A percentile compares a stretch with the other conserved stretches of the same genome.
phyloP scores from a whole-genome alignment of 2,113 vertebrate species.

The Trachemys scripta region DNA sequence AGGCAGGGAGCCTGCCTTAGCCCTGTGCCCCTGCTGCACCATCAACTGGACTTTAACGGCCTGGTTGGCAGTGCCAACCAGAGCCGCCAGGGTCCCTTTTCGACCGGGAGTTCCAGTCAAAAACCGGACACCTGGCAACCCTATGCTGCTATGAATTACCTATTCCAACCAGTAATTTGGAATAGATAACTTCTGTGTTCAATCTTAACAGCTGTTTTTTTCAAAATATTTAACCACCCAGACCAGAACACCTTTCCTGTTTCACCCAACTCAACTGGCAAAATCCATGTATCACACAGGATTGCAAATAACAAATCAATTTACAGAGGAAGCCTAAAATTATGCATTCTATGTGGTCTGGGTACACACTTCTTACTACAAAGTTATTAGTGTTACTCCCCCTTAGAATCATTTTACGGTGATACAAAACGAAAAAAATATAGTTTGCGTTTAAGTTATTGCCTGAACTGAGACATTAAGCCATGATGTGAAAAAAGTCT shows the following conservation, averaged over 20 bases:
- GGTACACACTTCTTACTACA: not conserved
- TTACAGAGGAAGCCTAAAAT: not conserved
- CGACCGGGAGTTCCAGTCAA: too few species aligned
- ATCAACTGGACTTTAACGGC: too few species aligned
- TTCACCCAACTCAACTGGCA: not conserved
- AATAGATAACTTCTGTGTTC: not conserved
- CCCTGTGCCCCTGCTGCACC: too few species aligned
- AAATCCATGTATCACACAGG: not conserved
- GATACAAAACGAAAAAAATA: not conserved
- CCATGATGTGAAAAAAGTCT: not conserved
- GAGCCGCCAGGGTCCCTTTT: too few species aligned
- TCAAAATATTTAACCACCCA: not conserved
- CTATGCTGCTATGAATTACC: not conserved
- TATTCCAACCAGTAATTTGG: not conserved
- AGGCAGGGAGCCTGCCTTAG: too few species aligned
- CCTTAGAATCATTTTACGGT: not conserved
- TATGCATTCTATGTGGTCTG: not conserved
- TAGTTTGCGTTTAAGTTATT: not conserved
- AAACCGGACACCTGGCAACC: too few species aligned
- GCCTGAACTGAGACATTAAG: not conserved
- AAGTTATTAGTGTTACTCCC: not conserved
- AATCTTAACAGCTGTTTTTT: not conserved
- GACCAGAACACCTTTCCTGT: not conserved
- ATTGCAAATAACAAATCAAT: not conserved
- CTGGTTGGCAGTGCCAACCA: too few species aligned